Base-by-base conservation (phyloP, 2,113 vertebrate genomes). In the Macquaria ambigua region DNA sequence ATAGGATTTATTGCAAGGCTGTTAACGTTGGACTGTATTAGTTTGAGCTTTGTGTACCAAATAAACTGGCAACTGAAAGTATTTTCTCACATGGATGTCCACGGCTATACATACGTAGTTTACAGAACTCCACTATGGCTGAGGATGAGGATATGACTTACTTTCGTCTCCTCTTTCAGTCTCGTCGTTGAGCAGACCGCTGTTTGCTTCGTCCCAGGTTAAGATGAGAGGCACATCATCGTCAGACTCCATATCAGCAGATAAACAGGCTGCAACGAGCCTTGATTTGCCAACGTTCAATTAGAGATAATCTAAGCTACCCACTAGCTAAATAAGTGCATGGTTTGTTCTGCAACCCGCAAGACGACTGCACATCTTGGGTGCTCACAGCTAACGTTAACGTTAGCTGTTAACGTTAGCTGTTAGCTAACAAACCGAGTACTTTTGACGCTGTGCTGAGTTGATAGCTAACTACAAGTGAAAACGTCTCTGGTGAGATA, bases 191-290 rank as follows among this genome's bases (percentile, higher is more conserved):
- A 96, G 93, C 18, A 96, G 93, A 1, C 93, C 84, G 66, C 93
- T 88, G 85, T 94, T 94, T 2, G 96, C 95, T 59, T 99, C 98
- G 1, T 99, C 98, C 96, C 97, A 96, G 70, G 97, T 98, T 87
- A 99, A 89, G 87, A 99, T 98, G 34, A 99, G 96, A 34, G 98
- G 98, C 11, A 98, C 98, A 0, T 99, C 98, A 86, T 96, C 96
- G 75, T 99, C 98, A 50, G 90, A 95, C 88, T 95, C 96, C 53
- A 97, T 97, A 86, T 8, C 34, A 18, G 31, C 77, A 79, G 53
- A 82, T 41, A 66, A 66, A 77, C 63, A 77, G 18, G 64, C 41
- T 58, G 41, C 31, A 55, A 34, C 9, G 14, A 59, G 53, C 31
- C 52, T 61, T 3, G 9, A 46, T 41, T 7, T 18, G 28, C 46